Conservation (phyloP, 2,797 vertebrate species). For the Clarias platycephalus region DNA sequence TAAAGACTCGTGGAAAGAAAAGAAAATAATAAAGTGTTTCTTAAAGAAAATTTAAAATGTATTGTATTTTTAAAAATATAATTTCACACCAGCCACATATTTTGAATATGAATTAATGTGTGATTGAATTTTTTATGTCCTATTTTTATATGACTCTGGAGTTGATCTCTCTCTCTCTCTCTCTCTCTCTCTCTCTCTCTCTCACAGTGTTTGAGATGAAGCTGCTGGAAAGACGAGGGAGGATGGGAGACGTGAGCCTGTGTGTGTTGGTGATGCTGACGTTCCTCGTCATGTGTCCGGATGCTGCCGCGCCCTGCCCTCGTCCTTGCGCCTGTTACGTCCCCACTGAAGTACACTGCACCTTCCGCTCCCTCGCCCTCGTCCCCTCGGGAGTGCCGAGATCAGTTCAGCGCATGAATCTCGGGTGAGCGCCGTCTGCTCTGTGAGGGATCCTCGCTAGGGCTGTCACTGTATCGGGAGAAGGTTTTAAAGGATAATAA, state of each 20-base stretch:
- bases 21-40: too few species aligned
- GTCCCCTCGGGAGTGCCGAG: constrained; percentile 79
- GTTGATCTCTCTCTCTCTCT: neutral
- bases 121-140: neutral
- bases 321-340: constrained; percentile 88
- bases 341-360: constrained; percentile 91
- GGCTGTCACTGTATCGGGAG: neutral
- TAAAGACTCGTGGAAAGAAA: too few species aligned
- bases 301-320: constrained; percentile 72
- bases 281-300: constrained; percentile 60
- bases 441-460: neutral
- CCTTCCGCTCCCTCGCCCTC: constrained; percentile 84
- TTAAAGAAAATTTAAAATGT: too few species aligned
- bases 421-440: constrained; percentile 77
- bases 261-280: constrained; percentile 59
- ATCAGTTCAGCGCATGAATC: constrained; percentile 86
- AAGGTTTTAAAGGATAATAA: neutral
- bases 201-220: neutral
- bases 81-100: neutral
- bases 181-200: constrained; percentile 4
- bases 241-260: constrained; percentile 14
- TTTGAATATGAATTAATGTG: neutral
- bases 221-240: neutral
- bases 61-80: neutral
- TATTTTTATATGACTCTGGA: too few species aligned